Conservation (phyloP, 2,797 vertebrate species). For the Nothura maculosa region DNA sequence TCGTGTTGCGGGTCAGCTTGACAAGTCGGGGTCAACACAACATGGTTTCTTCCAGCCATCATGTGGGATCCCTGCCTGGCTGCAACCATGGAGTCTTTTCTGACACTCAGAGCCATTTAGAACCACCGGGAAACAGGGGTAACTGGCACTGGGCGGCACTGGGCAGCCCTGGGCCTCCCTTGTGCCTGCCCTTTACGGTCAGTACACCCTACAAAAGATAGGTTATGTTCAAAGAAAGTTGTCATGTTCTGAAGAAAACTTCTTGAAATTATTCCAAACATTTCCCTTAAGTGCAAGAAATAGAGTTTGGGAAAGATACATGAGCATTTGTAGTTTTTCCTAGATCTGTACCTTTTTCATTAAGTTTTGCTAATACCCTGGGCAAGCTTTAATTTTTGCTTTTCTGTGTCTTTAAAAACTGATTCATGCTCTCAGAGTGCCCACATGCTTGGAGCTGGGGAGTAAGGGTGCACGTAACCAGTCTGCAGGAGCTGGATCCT, state of each 20-base stretch:
- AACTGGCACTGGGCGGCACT: background rate
- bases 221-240: background rate
- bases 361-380: background rate
- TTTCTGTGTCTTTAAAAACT: background rate
- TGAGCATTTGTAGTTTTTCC: background rate
- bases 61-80: background rate
- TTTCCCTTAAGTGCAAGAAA: too few species aligned
- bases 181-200: too few species aligned
- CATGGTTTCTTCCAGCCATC: background rate
- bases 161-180: too few species aligned
- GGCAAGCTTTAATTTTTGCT: background rate
- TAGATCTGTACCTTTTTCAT: background rate
- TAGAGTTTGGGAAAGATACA: background rate
- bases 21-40: fast-evolving
- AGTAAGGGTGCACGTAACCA: background rate
- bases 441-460: background rate
- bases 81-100: background rate
- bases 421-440: background rate
- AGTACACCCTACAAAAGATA: background rate
- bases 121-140: background rate
- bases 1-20: background rate
- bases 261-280: background rate
- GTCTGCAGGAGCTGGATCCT: background rate
- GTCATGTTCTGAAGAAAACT: background rate
- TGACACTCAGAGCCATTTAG: too few species aligned